Evolutionary conservation across 1,140 invertebrate genomes (phyloP).

Genomic region (Dendroctonus ponderosae): DNA sequence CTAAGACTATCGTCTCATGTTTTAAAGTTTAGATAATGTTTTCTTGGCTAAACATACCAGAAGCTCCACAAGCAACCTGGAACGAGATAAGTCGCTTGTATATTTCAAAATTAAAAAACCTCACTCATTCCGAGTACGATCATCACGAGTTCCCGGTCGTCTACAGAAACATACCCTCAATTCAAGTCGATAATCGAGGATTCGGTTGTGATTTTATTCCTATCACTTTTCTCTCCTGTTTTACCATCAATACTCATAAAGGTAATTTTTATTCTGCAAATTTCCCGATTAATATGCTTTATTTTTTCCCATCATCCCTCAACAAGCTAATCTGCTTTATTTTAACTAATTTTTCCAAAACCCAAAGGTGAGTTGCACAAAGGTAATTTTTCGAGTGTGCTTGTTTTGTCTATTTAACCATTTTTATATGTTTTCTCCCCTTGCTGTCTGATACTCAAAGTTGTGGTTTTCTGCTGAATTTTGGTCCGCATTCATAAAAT

Average conservation of each 20-base stretch:
- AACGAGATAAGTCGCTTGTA: slow-evolving; percentile 49
- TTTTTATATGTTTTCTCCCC: no score
- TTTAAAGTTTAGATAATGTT: slow-evolving; percentile 44
- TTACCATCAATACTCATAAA: slow-evolving; percentile 65
- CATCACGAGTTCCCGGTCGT: slow-evolving; percentile 60
- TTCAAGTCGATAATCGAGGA: slow-evolving; percentile 41
- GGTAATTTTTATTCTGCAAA: slow-evolving; percentile 51
- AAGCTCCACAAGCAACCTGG: slow-evolving; percentile 44
- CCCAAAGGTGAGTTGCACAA: no score
- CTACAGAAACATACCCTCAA: slow-evolving; percentile 54
- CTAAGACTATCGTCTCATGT: slow-evolving; percentile 6
- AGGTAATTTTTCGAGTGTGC: no score
- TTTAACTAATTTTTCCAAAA: no score
- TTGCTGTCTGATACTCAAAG: no score
- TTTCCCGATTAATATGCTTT: no score
- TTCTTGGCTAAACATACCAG: slow-evolving; percentile 46
- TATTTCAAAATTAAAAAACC: slow-evolving; percentile 58
- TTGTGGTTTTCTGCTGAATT: no score
- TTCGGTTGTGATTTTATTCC: slow-evolving; percentile 55
- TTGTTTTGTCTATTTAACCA: no score
- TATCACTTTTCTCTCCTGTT: slow-evolving; percentile 61
- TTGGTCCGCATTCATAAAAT: no score
- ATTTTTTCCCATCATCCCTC: no score
- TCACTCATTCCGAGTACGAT: slow-evolving; percentile 67
- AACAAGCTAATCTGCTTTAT: no score